phyloP scores from a whole-genome alignment of 2,888 invertebrate genomes.

The Synergus japonicus region DNA sequence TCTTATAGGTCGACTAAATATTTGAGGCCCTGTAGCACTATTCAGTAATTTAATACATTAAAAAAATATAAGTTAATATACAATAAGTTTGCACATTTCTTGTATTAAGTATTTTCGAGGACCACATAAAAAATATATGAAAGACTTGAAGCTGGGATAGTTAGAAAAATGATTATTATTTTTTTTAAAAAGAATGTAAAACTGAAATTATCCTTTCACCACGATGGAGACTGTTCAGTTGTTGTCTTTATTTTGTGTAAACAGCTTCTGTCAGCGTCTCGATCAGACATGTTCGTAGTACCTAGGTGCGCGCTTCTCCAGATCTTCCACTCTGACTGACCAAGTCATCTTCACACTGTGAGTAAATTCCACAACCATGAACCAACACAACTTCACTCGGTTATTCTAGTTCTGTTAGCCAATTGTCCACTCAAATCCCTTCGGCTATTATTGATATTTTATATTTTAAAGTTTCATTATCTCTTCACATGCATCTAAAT shows the following conservation, averaged over 20 bases:
- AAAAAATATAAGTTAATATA: not conserved
- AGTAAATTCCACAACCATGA: constrained; percentile 72
- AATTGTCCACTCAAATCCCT: constrained; percentile 65
- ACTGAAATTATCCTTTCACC: constrained; percentile 49
- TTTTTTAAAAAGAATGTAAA: constrained; percentile 43
- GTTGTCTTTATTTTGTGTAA: constrained; percentile 77
- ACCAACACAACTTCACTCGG: constrained; percentile 68
- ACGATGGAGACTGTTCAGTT: constrained; percentile 76
- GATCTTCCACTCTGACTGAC: constrained; percentile 75
- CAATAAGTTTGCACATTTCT: constrained; percentile 21
- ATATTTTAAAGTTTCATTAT: constrained; percentile 61
- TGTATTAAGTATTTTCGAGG: constrained; percentile 29
- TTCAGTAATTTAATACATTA: not conserved
- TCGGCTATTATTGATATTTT: constrained; percentile 61
- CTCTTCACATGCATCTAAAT: constrained; percentile 66
- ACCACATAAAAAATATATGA: constrained; percentile 19
- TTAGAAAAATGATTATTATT: constrained; percentile 54
- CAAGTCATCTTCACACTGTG: constrained; percentile 75
- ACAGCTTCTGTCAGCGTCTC: constrained; percentile 76
- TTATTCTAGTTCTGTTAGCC: constrained; percentile 68
- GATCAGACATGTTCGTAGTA: constrained; percentile 76
- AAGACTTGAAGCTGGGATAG: constrained; percentile 62
- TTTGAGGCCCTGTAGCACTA: not conserved
- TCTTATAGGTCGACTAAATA: no score
- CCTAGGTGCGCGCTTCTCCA: constrained; percentile 75